A percentile compares a stretch with the other conserved stretches of the same genome.
Conservation (phyloP, 2,113 vertebrate genomes). For the Ornithorhynchus anatinus region DNA sequence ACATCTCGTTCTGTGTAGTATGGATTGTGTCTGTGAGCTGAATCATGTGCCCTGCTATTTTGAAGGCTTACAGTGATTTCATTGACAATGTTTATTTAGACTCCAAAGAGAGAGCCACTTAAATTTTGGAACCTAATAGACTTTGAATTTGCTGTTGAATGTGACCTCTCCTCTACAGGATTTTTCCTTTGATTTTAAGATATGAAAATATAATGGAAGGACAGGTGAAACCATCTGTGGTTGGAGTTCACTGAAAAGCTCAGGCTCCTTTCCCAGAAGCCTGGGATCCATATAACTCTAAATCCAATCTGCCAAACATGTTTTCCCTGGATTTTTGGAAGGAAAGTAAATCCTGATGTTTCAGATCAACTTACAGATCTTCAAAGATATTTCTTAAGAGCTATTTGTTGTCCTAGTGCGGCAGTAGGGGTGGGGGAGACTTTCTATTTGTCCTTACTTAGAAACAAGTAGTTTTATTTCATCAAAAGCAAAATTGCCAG, state of each 20-base stretch:
- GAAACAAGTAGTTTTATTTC: background rate
- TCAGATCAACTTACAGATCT: background rate
- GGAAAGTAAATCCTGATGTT: background rate
- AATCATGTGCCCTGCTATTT: constrained; percentile 22
- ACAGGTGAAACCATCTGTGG: background rate
- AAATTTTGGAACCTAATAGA: background rate
- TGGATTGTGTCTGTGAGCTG: background rate
- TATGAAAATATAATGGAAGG: background rate
- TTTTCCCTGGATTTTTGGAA: background rate
- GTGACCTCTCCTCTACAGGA: background rate
- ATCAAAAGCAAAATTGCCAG: background rate
- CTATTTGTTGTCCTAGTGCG: background rate
- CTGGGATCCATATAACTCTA: background rate
- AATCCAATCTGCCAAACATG: background rate
- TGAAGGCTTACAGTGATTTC: constrained; percentile 6
- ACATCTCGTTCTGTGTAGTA: constrained; percentile 1
- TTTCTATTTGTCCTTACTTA: constrained; percentile 6
- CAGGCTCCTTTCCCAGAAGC: background rate
- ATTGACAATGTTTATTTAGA: constrained; percentile 18
- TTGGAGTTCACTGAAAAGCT: too few species aligned
- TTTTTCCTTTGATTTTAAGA: background rate
- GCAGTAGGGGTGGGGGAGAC: too few species aligned
- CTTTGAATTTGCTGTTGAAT: background rate
- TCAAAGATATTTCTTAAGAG: constrained; percentile 5
- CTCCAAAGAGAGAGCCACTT: constrained; percentile 1